These are phyloP conservation scores for Erythrolamprus reginae DNA, from an alignment of 2,113 vertebrate genomes.

Conservation along the genomic window DNA sequence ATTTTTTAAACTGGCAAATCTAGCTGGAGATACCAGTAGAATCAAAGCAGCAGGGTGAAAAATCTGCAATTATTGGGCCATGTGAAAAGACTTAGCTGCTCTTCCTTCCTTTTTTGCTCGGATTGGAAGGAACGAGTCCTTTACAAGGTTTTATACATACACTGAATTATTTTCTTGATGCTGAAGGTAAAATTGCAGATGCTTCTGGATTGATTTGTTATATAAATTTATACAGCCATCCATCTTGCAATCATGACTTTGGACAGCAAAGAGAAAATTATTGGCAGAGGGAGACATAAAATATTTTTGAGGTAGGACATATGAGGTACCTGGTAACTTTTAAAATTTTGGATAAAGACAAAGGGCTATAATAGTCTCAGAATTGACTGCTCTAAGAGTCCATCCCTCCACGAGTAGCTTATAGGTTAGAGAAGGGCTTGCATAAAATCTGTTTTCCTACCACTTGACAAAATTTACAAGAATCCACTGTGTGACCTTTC, in stretches of 20 bases:
- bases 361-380: background rate
- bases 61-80: background rate
- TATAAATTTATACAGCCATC: background rate
- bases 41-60: background rate
- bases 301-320: background rate
- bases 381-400: background rate
- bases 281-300: background rate
- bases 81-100: background rate
- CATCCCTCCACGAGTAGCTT: background rate
- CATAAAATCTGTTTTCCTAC: background rate
- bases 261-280: background rate
- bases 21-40: background rate
- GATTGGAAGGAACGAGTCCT: background rate
- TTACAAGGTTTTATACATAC: background rate
- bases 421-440: background rate
- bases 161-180: background rate
- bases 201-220: background rate
- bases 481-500: background rate
- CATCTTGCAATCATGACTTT: background rate
- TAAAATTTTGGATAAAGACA: background rate
- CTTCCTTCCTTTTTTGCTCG: background rate
- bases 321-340: background rate
- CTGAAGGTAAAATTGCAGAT: background rate
- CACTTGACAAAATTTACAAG: background rate
- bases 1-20: background rate